Percentiles rank a stretch among this genome's conserved stretches.
phyloP scores from a whole-genome alignment of 2,888 invertebrate genomes.

The Ceraclea dissimilis region DNA sequence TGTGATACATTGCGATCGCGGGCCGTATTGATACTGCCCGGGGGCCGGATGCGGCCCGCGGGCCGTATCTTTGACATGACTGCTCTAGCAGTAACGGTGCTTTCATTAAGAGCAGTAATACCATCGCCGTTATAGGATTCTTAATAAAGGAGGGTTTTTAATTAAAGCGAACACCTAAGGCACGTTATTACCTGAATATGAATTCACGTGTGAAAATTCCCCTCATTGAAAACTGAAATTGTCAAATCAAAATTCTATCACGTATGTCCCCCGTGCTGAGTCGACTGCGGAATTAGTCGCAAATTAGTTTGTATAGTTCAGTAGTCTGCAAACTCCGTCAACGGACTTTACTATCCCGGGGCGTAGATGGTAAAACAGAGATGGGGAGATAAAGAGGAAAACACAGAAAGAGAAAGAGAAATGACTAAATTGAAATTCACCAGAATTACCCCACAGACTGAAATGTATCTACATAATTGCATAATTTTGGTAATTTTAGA shows the following conservation, averaged over 20 bases:
- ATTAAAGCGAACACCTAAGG: not conserved
- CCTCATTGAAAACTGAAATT: not conserved
- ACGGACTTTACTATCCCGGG: not conserved
- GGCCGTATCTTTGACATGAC: no score
- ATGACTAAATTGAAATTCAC: no score
- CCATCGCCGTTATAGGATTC: not conserved
- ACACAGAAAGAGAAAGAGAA: not conserved
- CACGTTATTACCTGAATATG: not conserved
- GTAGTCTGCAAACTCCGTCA: not conserved
- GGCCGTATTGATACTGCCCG: no score
- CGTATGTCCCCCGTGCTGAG: not conserved
- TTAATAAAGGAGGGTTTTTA: not conserved
- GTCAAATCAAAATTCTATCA: not conserved
- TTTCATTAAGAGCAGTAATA: no score
- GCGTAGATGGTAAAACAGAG: not conserved
- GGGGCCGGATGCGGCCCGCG: no score
- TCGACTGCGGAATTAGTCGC: not conserved
- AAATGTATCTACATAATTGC: no score
- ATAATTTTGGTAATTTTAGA: no score
- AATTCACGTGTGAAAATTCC: not conserved
- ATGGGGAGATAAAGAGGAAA: no score
- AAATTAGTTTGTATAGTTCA: not conserved
- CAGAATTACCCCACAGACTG: no score
- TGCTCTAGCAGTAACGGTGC: no score
- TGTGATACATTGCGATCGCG: no score